phyloP scores from a whole-genome alignment of 2,888 invertebrate genomes.

The Athalia circularis region DNA sequence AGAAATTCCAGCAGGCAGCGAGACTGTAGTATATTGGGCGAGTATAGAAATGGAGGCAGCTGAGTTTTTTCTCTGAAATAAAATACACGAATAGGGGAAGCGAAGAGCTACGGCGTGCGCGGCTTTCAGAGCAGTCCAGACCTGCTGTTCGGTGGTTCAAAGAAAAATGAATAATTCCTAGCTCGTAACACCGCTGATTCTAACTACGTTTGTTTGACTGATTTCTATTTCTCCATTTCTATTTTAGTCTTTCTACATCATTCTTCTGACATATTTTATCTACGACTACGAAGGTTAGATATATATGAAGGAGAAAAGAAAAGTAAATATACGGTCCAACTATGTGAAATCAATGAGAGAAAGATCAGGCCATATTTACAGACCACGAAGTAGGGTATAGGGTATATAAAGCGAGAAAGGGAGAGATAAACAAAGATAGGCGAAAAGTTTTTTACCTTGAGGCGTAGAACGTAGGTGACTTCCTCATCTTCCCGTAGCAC shows the following conservation, averaged over 20 bases:
- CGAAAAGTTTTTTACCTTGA: slow-evolving; percentile 64
- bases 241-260: too few relatives aligned
- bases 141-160: not conserved
- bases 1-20: not conserved
- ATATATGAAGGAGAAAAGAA: too few relatives aligned
- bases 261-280: too few relatives aligned
- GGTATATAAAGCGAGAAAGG: not conserved
- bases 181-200: slow-evolving; percentile 4
- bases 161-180: slow-evolving; percentile 20
- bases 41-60: too few relatives aligned
- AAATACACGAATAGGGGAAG: not conserved
- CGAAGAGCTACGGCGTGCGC: too few relatives aligned
- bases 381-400: too few relatives aligned
- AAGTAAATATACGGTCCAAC: too few relatives aligned
- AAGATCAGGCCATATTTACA: too few relatives aligned
- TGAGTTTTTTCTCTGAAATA: not conserved
- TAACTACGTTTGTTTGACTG: slow-evolving; percentile 3
- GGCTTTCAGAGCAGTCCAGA: too few relatives aligned
- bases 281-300: too few relatives aligned
- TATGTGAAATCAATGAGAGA: too few relatives aligned
- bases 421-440: not conserved
- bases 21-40: too few relatives aligned
- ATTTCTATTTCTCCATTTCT: not conserved
- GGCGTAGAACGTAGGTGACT: slow-evolving; percentile 69
- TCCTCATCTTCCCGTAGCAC: slow-evolving; percentile 71